Evolutionary conservation across 2,888 invertebrate genomes (phyloP).

Genomic region (Andrena flavipes): DNA sequence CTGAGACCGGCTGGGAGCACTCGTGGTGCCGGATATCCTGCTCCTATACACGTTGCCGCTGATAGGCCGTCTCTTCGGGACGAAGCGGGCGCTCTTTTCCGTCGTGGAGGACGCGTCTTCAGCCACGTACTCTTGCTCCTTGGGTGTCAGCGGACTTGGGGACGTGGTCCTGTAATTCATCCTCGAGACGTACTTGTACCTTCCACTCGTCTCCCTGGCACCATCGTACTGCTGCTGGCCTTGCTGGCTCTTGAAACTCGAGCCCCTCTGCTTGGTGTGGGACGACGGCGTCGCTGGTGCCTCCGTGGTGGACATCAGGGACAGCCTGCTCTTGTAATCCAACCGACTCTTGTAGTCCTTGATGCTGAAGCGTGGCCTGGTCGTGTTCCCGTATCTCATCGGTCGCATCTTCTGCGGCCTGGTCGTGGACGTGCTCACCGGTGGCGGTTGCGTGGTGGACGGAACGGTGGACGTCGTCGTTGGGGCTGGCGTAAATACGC

Average conservation of each 20-base stretch:
- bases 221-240: slow-evolving; percentile 49
- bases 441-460: slow-evolving; percentile 50
- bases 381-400: slow-evolving; percentile 83
- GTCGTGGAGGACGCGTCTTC: slow-evolving; percentile 68
- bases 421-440: slow-evolving; percentile 53
- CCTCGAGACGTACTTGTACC: slow-evolving; percentile 80
- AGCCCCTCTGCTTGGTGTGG: slow-evolving; percentile 57
- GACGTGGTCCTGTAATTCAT: slow-evolving; percentile 75
- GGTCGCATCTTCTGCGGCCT: slow-evolving; percentile 78
- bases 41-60: slow-evolving; percentile 77
- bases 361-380: slow-evolving; percentile 91
- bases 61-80: slow-evolving; percentile 77
- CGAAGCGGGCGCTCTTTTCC: slow-evolving; percentile 75
- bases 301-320: slow-evolving; percentile 70
- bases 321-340: slow-evolving; percentile 82
- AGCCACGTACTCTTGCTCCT: slow-evolving; percentile 38
- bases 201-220: slow-evolving; percentile 72
- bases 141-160: slow-evolving; percentile 59
- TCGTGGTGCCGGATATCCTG: slow-evolving; percentile 70
- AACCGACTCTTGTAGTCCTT: slow-evolving; percentile 91
- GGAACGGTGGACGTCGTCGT: slow-evolving; percentile 60
- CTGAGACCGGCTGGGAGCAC: slow-evolving; percentile 35
- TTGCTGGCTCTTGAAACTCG: slow-evolving; percentile 40
- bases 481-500: slow-evolving; percentile 59
- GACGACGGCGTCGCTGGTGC: slow-evolving; percentile 25